These are phyloP conservation scores for Pygoscelis antarcticus DNA, from an alignment of 2,113 vertebrate species.

Conservation along the genomic window DNA sequence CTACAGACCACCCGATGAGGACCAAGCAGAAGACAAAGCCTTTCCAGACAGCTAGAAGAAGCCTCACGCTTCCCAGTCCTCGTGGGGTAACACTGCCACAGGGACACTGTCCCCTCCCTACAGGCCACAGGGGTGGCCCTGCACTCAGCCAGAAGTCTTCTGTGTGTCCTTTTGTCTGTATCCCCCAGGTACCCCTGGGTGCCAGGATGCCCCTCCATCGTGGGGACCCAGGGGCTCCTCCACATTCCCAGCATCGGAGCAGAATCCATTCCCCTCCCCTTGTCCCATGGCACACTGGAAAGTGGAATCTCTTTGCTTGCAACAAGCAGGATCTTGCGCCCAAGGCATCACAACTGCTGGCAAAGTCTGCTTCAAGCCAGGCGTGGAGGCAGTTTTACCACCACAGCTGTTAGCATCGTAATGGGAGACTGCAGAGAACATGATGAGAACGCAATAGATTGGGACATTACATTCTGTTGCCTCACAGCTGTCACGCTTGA, in stretches of 20 bases:
- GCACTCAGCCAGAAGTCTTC: background rate
- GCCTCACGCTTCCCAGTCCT: background rate
- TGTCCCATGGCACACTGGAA: background rate
- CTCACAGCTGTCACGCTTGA: too few relatives aligned
- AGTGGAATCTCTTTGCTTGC: background rate
- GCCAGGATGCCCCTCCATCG: background rate
- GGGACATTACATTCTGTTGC: too few relatives aligned
- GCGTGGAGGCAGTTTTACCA: background rate
- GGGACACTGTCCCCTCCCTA: background rate
- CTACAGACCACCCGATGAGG: background rate
- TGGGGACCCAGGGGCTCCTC: background rate
- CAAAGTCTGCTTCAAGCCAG: background rate
- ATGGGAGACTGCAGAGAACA: background rate
- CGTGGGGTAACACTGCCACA: background rate
- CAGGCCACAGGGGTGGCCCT: background rate
- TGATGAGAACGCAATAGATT: too few relatives aligned
- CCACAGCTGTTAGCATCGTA: background rate
- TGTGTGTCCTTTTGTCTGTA: background rate
- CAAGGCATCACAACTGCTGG: background rate
- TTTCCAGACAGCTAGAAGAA: background rate
- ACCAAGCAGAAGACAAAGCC: too few relatives aligned
- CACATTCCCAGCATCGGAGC: too few relatives aligned
- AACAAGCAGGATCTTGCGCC: background rate
- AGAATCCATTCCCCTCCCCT: background rate
- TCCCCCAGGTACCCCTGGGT: background rate